Evolutionary conservation across 1,140 invertebrate species (phyloP), one percentile per base, ranked within the genome.

Genomic region (Asbolus verrucosus): DNA sequence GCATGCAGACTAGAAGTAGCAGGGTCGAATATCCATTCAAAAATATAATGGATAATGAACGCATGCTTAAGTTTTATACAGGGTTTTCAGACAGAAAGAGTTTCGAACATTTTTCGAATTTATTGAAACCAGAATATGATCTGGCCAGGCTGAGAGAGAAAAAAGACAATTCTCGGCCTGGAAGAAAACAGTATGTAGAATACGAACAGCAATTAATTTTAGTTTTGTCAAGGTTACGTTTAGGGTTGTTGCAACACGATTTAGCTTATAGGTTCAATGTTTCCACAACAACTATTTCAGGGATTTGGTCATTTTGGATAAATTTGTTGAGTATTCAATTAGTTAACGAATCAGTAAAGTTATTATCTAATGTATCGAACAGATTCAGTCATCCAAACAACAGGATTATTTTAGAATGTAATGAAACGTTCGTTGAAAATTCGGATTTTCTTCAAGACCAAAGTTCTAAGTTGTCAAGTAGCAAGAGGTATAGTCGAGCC

Each of bases 361-460:
- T 27, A 1, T 24, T 11, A 9, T 2, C 5, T 6, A 5, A 36
- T 3, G 11, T n/a, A 2, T n/a, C 24, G 24, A 8, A 27, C 24
- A 16, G 15, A n/a, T n/a, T 18, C 14, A 4, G 9, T 9, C 6
- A 16, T 0, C 14, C 5, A 0, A 46, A 19, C 5, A 46, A 54
- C 21, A 19, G 14, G 1, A 16, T 54, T 6, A 54, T 54, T 27
- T 2, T 54, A 5, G 19, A 54, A 27, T 27, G 19, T 14, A 4
- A n/a, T n/a, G 46, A 54, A 14, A 54, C 21, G n/a, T 54, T 54
- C 9, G n/a, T 54, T 6, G 46, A 54, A 27, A 13, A 1, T n/a
- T 1, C 1, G 1, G 2, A 3, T 27, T n/a, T n/a, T n/a, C n/a
- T n/a, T n/a, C 24, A 27, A 27, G 24, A 4, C 24, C 5, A 36